Conservation (phyloP, 2,113 vertebrate species). For the Megaleporinus macrocephalus region DNA sequence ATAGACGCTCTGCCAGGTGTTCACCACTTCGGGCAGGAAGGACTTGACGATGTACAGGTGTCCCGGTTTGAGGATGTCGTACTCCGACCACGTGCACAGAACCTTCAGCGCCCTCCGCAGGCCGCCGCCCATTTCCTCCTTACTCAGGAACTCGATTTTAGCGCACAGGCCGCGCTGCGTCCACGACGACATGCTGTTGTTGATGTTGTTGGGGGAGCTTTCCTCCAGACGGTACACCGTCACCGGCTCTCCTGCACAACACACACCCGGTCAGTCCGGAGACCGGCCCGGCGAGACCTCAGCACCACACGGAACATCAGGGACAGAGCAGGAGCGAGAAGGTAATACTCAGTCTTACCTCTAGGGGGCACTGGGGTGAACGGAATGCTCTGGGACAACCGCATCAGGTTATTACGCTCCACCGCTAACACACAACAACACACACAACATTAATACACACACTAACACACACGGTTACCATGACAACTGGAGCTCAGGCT, state of each 20-base stretch:
- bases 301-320: background rate
- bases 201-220: constrained; percentile 94
- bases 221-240: constrained; percentile 97
- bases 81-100: constrained; percentile 96
- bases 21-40: constrained; percentile 95
- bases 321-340: background rate
- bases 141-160: constrained; percentile 98
- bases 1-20: constrained; percentile 97
- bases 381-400: constrained; percentile 96
- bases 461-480: constrained; percentile 42
- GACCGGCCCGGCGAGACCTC: background rate
- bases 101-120: constrained; percentile 95
- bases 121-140: constrained; percentile 98
- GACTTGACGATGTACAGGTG: constrained; percentile 98
- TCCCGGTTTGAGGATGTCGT: constrained; percentile 93
- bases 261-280: constrained; percentile 24
- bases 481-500: background rate
- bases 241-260: constrained; percentile 88
- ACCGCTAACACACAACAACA: constrained; percentile 85
- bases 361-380: constrained; percentile 97
- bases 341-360: constrained; percentile 79
- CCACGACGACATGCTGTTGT: constrained; percentile 99
- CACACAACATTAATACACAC: constrained; percentile 40
- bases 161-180: constrained; percentile 95
- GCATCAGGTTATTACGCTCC: constrained; percentile 99